A percentile compares a stretch with the other conserved stretches of the same genome.
Conservation (phyloP, 2,797 vertebrate species). For the Delichon dasypus region DNA sequence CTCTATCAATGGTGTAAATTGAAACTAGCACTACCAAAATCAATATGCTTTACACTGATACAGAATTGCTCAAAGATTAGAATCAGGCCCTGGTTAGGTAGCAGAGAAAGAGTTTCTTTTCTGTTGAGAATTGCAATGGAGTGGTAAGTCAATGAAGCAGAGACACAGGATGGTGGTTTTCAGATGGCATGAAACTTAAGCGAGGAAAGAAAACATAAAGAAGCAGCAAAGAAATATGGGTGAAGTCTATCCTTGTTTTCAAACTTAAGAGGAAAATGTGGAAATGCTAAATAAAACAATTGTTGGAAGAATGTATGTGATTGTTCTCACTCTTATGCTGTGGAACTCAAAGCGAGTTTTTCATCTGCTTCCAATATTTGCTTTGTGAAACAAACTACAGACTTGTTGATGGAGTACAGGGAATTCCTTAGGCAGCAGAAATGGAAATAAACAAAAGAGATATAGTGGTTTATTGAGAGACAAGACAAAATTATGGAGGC, state of each 20-base stretch:
- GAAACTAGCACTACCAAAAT: not conserved
- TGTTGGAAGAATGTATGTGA: not conserved
- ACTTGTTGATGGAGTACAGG: not conserved
- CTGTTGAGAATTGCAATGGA: not conserved
- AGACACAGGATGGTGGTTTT: not conserved
- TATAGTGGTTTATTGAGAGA: not conserved
- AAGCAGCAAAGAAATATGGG: not conserved
- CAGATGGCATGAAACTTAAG: not conserved
- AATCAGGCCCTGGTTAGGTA: not conserved
- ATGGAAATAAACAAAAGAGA: not conserved
- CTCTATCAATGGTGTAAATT: not conserved
- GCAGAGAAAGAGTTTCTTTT: not conserved
- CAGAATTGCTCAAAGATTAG: not conserved
- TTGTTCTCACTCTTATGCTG: not conserved
- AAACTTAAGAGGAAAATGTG: not conserved
- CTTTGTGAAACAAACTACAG: not conserved
- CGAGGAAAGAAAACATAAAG: not conserved
- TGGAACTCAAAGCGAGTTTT: not conserved
- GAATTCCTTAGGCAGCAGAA: not conserved
- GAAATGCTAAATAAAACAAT: not conserved
- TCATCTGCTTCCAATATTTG: not conserved
- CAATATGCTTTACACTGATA: not conserved
- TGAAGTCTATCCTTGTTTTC: not conserved
- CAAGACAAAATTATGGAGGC: not conserved
- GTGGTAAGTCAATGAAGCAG: not conserved